Evolutionary conservation across 1,140 invertebrate species (phyloP).

Genomic region (Neodiprion lecontei): DNA sequence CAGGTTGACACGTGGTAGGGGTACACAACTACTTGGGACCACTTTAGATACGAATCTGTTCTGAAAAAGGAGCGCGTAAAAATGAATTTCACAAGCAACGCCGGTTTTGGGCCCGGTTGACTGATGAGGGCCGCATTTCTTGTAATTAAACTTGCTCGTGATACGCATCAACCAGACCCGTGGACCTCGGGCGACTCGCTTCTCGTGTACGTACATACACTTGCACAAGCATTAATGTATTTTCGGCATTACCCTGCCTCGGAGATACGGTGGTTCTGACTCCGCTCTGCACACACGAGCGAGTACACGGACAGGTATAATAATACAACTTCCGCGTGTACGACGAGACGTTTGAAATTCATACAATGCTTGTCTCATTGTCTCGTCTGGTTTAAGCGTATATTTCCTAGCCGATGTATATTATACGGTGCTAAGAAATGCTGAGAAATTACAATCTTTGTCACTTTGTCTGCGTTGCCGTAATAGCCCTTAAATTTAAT

Average conservation of each 20-base stretch:
- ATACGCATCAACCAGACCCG: conserved; percentile 12
- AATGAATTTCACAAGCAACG: conserved; percentile 5
- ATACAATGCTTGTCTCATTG: conserved; percentile 24
- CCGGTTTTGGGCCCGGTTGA: conserved; percentile 8
- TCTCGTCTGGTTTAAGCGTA: conserved; percentile 10
- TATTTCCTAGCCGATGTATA: no score
- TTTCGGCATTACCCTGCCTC: no score
- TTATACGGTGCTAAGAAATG: no score
- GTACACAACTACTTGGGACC: conserved; percentile 4
- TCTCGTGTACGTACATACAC: background rate
- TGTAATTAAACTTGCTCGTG: conserved; percentile 18
- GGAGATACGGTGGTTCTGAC: no score
- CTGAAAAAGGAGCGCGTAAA: conserved; percentile 1
- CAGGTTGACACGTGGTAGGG: background rate
- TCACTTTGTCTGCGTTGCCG: no score
- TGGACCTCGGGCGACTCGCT: background rate
- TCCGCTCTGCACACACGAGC: no score
- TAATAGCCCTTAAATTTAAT: no score
- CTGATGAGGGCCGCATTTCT: conserved; percentile 10
- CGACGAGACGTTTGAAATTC: no score
- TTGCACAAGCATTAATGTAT: no score
- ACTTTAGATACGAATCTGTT: conserved; percentile 7
- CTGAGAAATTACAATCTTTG: no score
- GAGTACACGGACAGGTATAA: no score
- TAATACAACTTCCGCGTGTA: no score